phyloP scores from a whole-genome alignment of 2,113 vertebrate species.

The Dromiciops gliroides region DNA sequence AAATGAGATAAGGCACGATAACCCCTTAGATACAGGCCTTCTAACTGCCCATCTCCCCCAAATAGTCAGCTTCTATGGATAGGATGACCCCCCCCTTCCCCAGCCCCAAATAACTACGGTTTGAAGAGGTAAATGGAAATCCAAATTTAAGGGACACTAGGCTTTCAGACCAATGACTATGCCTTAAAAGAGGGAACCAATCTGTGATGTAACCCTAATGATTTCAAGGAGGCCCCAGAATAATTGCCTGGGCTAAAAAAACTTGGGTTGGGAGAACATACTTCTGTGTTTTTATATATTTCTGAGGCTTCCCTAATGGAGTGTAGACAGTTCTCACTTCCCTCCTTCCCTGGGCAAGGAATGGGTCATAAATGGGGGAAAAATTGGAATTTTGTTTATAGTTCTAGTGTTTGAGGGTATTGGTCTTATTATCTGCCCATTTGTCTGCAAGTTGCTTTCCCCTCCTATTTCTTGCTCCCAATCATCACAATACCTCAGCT shows the following conservation, averaged over 20 bases:
- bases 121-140: conserved; percentile 55
- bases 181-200: neutral
- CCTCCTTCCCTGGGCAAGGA: conserved; percentile 26
- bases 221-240: conserved; percentile 37
- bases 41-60: conserved; percentile 44
- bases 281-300: conserved; percentile 7
- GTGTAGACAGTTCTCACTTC: conserved; percentile 6
- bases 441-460: conserved; percentile 74
- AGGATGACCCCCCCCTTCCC: neutral
- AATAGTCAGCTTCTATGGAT: conserved; percentile 47
- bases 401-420: conserved; percentile 41
- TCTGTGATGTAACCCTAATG: neutral
- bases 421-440: conserved; percentile 74
- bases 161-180: conserved; percentile 34
- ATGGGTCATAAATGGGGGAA: neutral
- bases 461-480: conserved; percentile 56
- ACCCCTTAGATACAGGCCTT: conserved; percentile 48
- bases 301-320: conserved; percentile 28
- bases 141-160: conserved; percentile 30
- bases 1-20: conserved; percentile 65
- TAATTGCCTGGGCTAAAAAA: neutral
- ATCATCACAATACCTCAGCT: conserved; percentile 69
- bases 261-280: conserved; percentile 5
- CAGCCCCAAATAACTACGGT: neutral
- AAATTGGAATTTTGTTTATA: conserved; percentile 37